Base-by-base conservation (phyloP, 2,113 vertebrate genomes). In the Tragelaphus imberbis region DNA sequence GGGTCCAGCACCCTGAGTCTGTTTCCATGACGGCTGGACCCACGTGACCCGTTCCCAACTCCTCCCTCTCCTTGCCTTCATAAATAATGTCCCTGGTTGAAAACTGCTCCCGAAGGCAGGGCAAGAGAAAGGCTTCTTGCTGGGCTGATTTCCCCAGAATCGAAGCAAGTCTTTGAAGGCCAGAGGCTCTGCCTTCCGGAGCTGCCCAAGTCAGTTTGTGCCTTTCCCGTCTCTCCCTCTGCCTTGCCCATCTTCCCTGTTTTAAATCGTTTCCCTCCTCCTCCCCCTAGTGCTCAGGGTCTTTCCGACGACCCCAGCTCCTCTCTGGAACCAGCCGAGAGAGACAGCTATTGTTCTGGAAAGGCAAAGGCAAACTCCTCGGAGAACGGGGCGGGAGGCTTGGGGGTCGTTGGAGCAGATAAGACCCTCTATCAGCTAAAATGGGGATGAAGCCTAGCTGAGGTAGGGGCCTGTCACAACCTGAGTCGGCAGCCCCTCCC, bases 21-120 rank as follows among this genome's bases (percentile, higher is more conserved):
- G 94, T 97, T 97, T 98, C 94, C 95, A 51, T 80, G 97, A 68
- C 68, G 2, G 61, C 92, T 2, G 12, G 47, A 53, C 68, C 44
- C 97, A 95, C 81, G 65, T 97, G 97, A 95, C 68, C 17, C 28
- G n/a, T 44, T 5, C 80, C 65, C 59, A 33, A 0, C 61, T 25
- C 15, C 53, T 21, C 15, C 28, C 15, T 9, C 68, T 56, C 13
- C 68, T 63, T 80, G n/a, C 21, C 63, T 71, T 91, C 96, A 55
- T 97, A 91, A 96, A 97, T 95, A 82, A 92, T 30, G 94, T 85
- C 82, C 80, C 81, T 15, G 84, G 71, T 80, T 36, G 88, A 71
- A 85, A 94, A 91, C 94, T 63, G 63, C 61, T 95, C 94, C 95
- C 88, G 17, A 16, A 51, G 85, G 96, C 94, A 33, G 77, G 55